Evolutionary conservation across 92 coral and sea anemone species (phyloP).

Genomic region (Siderastrea siderea): DNA sequence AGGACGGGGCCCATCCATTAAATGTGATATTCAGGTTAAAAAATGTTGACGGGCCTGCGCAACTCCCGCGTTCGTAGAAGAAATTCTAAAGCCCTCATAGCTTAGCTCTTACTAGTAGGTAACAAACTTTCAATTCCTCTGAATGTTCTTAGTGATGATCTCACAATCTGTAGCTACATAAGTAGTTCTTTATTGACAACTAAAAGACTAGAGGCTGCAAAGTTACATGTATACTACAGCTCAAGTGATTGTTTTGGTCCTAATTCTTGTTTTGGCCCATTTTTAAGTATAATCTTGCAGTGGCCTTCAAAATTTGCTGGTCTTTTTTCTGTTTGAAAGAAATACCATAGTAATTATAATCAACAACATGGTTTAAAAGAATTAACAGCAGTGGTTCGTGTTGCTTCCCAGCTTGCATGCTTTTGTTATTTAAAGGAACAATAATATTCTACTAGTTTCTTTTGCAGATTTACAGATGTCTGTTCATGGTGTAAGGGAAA

Average conservation of each 20-base stretch:
- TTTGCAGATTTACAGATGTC: slow-evolving; percentile 2
- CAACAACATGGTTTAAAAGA: slow-evolving; percentile 16
- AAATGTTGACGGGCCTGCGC: no score
- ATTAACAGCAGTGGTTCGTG: slow-evolving; percentile 11
- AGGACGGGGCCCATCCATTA: no score
- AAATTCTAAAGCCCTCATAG: no score
- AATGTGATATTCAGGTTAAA: no score
- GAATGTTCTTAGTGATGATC: slow-evolving; percentile 21
- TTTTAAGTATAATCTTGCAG: slow-evolving; percentile 12
- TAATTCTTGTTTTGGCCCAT: slow-evolving; percentile 5
- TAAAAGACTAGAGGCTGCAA: slow-evolving; percentile 13
- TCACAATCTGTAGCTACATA: slow-evolving; percentile 9
- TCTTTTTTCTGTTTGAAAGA: neutral
- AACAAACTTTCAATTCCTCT: slow-evolving; percentile 24
- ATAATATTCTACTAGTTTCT: slow-evolving; percentile 23
- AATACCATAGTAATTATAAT: slow-evolving; percentile 16
- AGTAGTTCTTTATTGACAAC: slow-evolving; percentile 14
- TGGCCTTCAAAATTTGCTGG: slow-evolving; percentile 14
- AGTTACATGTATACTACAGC: slow-evolving; percentile 8
- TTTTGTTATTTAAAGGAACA: slow-evolving; percentile 17
- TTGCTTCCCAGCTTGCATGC: slow-evolving; percentile 14
- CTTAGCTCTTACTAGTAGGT: no score
- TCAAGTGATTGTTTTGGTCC: slow-evolving; percentile 22
- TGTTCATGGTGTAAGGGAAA: slow-evolving; percentile 11
- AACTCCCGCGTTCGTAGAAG: no score